Conservation (phyloP, 2,888 invertebrate genomes). For the Altica lythri region DNA sequence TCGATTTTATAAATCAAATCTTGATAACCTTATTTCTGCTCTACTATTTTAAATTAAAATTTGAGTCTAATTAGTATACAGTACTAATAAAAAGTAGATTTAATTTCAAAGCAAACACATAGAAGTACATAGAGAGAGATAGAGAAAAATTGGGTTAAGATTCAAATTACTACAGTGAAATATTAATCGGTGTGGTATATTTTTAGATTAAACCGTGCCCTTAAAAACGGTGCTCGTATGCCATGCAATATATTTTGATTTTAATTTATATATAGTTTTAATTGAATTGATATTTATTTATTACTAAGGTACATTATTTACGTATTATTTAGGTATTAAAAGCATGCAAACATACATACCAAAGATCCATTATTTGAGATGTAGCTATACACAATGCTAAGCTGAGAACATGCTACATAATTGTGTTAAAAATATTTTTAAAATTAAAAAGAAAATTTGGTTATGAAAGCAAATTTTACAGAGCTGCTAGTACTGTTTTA, state of each 20-base stretch:
- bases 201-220: conserved; percentile 46
- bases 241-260: conserved; percentile 28
- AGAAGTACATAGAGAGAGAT: conserved; percentile 58
- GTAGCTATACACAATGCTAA: conserved; percentile 23
- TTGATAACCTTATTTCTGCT: too few species aligned
- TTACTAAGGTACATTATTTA: too few species aligned
- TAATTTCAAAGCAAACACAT: conserved; percentile 51
- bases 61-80: conserved; percentile 13
- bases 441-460: too few species aligned
- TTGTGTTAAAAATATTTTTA: conserved; percentile 24
- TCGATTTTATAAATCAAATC: too few species aligned
- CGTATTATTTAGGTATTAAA: conserved; percentile 25
- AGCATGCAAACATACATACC: conserved; percentile 36
- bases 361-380: conserved; percentile 21
- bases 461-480: too few species aligned
- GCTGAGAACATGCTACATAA: conserved; percentile 28
- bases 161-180: conserved; percentile 46
- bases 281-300: too few species aligned
- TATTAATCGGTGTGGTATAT: conserved; percentile 36
- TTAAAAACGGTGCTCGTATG: conserved; percentile 45
- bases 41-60: too few species aligned
- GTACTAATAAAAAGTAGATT: conserved; percentile 12
- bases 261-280: too few species aligned
- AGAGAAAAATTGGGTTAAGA: conserved; percentile 52
- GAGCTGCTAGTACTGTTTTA: neutral